Base-by-base conservation (phyloP, 2,113 vertebrate genomes). In the Smithornis capensis region DNA sequence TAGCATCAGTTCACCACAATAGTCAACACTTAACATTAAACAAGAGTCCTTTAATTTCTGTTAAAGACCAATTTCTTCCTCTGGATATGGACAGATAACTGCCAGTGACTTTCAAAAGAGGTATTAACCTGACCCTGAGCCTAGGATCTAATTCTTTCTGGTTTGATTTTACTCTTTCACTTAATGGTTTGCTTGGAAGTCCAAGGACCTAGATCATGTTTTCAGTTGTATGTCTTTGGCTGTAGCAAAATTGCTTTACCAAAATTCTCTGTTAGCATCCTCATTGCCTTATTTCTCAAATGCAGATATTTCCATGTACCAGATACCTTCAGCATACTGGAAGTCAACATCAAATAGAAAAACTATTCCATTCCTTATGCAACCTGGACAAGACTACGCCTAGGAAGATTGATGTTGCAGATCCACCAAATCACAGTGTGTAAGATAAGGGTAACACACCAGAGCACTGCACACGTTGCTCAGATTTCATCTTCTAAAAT, bases 1-100 rank as follows among this genome's bases (percentile, higher is more conserved):
- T 62, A 89, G 55, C 70, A 81, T 90, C 70, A 93, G 89, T 94
- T 86, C 83, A 91, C 76, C 59, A 56, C 50, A 76, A 57, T 77
- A 79, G 94, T 91, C 49, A 89, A 82, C 52, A n/a, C 63, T 89
- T 45, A 38, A 37, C 50, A 87, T 77, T 28, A 83, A 93, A 69
- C 40, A 82, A 81, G 24, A 95, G 45, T 69, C 15, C 87, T 87
- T 95, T 94, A 91, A 94, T 90, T 94, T 71, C 57, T 86, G 8
- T 81, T 87, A 75, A 83, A 86, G 55, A 84, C 59, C 12, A 53
- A 12, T 92, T 84, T 92, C 53, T 82, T 62, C 76, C 63, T 87
- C 53, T 84, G 45, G 80, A 45, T 91, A 42, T 40, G 80, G 71
- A 73, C 17, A 67, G 73, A 35, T 42, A 89, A 42, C 38, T 84